A percentile compares a stretch with the other conserved stretches of the same genome.
Evolutionary conservation across 2,888 invertebrate genomes (phyloP).

Genomic region (Trachelus stipa): DNA sequence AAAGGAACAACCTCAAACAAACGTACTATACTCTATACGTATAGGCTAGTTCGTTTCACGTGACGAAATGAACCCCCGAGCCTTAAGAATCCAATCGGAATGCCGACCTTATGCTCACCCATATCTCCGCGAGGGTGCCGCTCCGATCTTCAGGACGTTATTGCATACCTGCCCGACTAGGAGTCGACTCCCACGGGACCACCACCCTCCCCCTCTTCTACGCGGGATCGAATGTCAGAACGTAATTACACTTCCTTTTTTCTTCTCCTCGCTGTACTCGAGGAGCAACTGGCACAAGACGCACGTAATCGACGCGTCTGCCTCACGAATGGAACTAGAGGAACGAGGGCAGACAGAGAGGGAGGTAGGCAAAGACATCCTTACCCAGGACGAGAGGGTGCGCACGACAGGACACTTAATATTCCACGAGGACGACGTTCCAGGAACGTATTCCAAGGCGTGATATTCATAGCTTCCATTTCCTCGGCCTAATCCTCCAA

Average conservation of each 20-base stretch:
- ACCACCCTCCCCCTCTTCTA: neutral
- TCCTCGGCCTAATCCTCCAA: slow-evolving; percentile 47
- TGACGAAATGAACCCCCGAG: neutral
- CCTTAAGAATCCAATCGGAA: slow-evolving; percentile 43
- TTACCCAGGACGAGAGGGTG: neutral
- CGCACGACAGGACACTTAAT: slow-evolving; percentile 44
- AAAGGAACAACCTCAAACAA: neutral
- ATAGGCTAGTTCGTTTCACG: slow-evolving; percentile 13
- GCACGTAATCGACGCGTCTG: neutral
- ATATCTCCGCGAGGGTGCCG: slow-evolving; percentile 26
- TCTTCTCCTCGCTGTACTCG: neutral
- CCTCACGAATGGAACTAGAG: neutral
- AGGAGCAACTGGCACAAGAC: neutral
- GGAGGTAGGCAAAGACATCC: neutral
- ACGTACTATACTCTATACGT: neutral
- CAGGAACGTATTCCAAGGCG: slow-evolving; percentile 46
- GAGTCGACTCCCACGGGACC: neutral
- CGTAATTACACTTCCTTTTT: neutral
- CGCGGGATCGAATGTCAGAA: neutral
- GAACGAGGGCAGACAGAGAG: neutral
- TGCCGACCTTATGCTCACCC: slow-evolving; percentile 32
- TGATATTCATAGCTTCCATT: slow-evolving; percentile 47
- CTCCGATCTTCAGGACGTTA: slow-evolving; percentile 33
- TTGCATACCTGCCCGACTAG: slow-evolving; percentile 27
- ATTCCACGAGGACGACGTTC: slow-evolving; percentile 44